These are phyloP conservation scores for Rhinogobius similis DNA, from an alignment of 2,113 vertebrate genomes.

Conservation along the genomic window DNA sequence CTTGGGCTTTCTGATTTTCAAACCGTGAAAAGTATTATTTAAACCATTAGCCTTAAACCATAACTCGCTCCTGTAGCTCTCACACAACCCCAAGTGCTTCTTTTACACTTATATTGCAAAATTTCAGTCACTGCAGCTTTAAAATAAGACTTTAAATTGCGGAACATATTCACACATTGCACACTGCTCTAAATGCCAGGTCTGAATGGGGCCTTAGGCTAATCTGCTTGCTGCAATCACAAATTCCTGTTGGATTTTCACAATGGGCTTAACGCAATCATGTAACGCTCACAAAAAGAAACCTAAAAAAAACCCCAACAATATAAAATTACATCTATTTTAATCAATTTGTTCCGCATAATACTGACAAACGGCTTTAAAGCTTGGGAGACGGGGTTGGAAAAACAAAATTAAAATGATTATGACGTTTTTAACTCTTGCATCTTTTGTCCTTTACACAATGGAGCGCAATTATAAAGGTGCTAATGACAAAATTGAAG, in stretches of 20 bases:
- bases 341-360: conserved; percentile 15
- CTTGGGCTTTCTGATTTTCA: too few species aligned
- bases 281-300: conserved; percentile 20
- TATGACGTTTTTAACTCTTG: background rate
- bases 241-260: conserved; percentile 64
- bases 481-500: conserved; percentile 29
- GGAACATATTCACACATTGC: background rate
- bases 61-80: too few species aligned
- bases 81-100: too few species aligned
- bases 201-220: conserved; percentile 15
- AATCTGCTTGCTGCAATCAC: conserved; percentile 54
- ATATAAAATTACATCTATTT: conserved; percentile 27
- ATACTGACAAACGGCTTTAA: conserved; percentile 11
- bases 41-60: too few species aligned
- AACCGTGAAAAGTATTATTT: too few species aligned
- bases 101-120: too few species aligned
- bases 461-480: conserved; percentile 29
- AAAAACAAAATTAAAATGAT: conserved; percentile 36
- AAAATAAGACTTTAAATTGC: background rate
- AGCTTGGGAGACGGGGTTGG: conserved; percentile 9
- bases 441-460: background rate
- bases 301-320: background rate
- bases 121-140: too few species aligned
- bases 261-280: conserved; percentile 51
- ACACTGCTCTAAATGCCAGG: background rate